Base-by-base conservation (phyloP, 2,888 invertebrate species). In the Oscheius onirici region DNA sequence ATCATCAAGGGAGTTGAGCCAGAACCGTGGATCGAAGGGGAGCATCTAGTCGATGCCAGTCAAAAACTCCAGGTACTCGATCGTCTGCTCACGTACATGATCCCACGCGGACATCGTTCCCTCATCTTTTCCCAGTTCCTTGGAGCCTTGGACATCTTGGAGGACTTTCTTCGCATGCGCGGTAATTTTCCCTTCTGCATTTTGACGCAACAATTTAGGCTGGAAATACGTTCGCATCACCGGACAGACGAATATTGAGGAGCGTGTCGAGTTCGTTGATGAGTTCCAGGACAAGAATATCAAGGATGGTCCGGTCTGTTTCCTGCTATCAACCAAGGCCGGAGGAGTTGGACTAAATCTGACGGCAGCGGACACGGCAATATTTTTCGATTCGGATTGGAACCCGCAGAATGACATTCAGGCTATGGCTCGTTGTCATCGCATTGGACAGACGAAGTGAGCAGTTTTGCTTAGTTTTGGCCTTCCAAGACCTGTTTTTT, bases 371-470 rank as follows among this genome's bases (percentile, higher is more conserved):
- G 89, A 89, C 76, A 89, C 89, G 1, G 89, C 89, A 26, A 88
- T 90, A 67, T 89, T 89, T 82, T 81, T 89, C 3, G 89, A 89
- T 80, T 88, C 88, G 78, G 89, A 89, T 79, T 89, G 88, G 78
- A 89, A 89, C 78, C 89, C 89, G 3, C 89, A 89, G 81, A 89
- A 89, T 80, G 89, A 89, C 78, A 81, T 89, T 1, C 89, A 89
- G 78, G 89, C 89, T 8, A 89, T 89, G 41, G 89, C 89, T 1
- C 76, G 89, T 40, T 88, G 88, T 20, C 89, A 89, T 75, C 81
- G 89, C 44, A 89, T 90, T 71, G 89, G 89, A 17, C 89, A 89
- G 77, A 86, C 83, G 15, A 88, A 89, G 89, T 89, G n/a, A n/a
- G n/a, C n/a, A n/a, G n/a, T n/a, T n/a, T n/a, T n/a, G n/a, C n/a